Evolutionary conservation across 2,888 invertebrate genomes (phyloP).

Genomic region (Ennomos quercinarius): DNA sequence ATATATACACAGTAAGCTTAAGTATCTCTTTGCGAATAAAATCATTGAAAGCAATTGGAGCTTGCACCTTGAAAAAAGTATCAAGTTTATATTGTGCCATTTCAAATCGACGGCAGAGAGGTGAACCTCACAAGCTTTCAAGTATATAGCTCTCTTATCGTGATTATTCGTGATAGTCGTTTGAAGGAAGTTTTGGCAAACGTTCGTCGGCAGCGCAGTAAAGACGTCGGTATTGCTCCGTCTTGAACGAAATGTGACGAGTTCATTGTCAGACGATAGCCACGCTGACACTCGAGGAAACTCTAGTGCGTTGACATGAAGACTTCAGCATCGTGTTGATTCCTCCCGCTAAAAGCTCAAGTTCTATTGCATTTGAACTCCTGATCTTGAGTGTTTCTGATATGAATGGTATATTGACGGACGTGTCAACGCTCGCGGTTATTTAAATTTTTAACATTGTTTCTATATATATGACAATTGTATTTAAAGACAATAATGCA

Average conservation of each 20-base stretch:
- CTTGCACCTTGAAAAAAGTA: slow-evolving; percentile 34
- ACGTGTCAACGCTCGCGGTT: slow-evolving; percentile 34
- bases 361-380: slow-evolving; percentile 48
- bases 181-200: slow-evolving; percentile 48
- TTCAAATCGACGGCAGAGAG: slow-evolving; percentile 41
- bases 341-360: slow-evolving; percentile 36
- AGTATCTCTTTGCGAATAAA: slow-evolving; percentile 13
- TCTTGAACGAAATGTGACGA: slow-evolving; percentile 54
- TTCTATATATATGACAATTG: slow-evolving; percentile 12
- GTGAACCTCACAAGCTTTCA: slow-evolving; percentile 11
- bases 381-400: slow-evolving; percentile 48
- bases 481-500: slow-evolving; percentile 15
- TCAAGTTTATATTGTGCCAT: slow-evolving; percentile 39
- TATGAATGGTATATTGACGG: slow-evolving; percentile 41
- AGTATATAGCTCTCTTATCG: slow-evolving; percentile 28
- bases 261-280: slow-evolving; percentile 57
- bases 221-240: slow-evolving; percentile 70
- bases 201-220: slow-evolving; percentile 54
- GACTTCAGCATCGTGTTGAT: slow-evolving; percentile 42
- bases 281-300: slow-evolving; percentile 48
- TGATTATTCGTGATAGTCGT: slow-evolving; percentile 43
- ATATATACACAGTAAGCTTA: neutral
- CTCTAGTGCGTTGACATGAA: slow-evolving; percentile 59
- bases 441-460: slow-evolving; percentile 18
- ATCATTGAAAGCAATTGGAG: slow-evolving; percentile 6